Percentiles rank a stretch among this genome's conserved stretches.
These are phyloP conservation scores for Caenorhabditis sp. DNA, from an alignment of 2,888 invertebrate genomes.

Conservation along the genomic window DNA sequence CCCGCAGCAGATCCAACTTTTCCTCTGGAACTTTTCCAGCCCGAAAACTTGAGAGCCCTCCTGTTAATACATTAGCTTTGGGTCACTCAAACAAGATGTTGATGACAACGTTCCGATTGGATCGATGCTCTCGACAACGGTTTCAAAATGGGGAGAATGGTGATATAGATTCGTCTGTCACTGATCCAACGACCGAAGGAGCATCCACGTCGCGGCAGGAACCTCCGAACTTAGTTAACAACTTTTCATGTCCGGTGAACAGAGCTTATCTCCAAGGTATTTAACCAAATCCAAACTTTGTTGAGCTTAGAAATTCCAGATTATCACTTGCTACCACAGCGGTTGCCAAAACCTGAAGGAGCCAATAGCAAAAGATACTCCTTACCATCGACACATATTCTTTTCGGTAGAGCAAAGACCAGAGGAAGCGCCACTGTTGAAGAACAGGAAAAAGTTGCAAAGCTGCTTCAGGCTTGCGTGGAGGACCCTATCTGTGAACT, in stretches of 20 bases:
- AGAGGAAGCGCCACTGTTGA: constrained; percentile 46
- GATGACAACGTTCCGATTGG: constrained; percentile 44
- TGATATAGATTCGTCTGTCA: background rate
- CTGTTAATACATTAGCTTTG: constrained; percentile 53
- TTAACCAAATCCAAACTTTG: background rate
- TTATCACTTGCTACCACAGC: constrained; percentile 8
- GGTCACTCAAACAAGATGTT: constrained; percentile 52
- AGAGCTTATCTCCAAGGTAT: constrained; percentile 19
- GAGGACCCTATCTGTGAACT: constrained; percentile 2
- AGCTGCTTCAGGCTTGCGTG: constrained; percentile 28
- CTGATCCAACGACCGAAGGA: background rate
- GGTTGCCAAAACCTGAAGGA: background rate
- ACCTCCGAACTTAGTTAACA: constrained; percentile 1
- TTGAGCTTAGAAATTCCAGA: background rate
- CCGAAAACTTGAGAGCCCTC: constrained; percentile 28
- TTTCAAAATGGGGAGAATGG: background rate
- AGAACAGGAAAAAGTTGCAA: constrained; percentile 47
- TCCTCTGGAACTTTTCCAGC: constrained; percentile 51
- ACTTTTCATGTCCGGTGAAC: constrained; percentile 30
- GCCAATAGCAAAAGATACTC: constrained; percentile 27
- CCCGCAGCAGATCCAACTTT: constrained; percentile 46
- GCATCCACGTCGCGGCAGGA: background rate
- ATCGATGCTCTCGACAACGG: constrained; percentile 8
- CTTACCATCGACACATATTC: constrained; percentile 60
- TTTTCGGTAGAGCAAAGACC: constrained; percentile 49